Evolutionary conservation across 37 sponge, comb jelly and placozoan species (phyloP).

Genomic region (Lycopodina hypogea): DNA sequence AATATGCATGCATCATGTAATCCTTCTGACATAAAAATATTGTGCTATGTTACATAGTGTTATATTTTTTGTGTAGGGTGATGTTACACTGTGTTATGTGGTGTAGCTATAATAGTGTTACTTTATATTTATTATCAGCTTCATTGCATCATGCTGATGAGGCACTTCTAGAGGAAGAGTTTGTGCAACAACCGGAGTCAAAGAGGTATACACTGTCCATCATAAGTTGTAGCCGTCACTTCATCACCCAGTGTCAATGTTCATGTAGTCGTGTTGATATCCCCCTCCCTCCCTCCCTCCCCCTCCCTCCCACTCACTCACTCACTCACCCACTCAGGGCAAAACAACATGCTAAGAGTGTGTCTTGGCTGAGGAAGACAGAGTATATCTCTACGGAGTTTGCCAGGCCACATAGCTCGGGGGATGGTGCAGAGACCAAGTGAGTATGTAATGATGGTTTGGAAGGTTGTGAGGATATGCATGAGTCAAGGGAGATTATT

Average conservation of each 20-base stretch:
- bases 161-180: slow-evolving; percentile 90
- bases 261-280: no score
- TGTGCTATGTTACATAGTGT: not conserved
- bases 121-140: slow-evolving; percentile 17
- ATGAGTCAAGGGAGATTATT: not conserved
- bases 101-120: no score
- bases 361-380: slow-evolving; percentile 94
- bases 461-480: not conserved
- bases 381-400: slow-evolving; percentile 98
- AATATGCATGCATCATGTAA: not conserved
- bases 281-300: no score
- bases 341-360: slow-evolving; percentile 82
- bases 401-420: slow-evolving; percentile 70
- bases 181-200: slow-evolving; percentile 67
- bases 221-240: no score
- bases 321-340: slow-evolving; percentile 35
- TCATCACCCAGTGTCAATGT: no score
- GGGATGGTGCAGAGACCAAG: slow-evolving; percentile 91
- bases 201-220: slow-evolving; percentile 54
- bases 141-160: slow-evolving; percentile 81
- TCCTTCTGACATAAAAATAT: not conserved
- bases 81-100: no score
- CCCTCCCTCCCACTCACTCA: no score
- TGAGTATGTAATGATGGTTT: slow-evolving; percentile 15
- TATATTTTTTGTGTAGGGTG: no score